Conservation (phyloP, 2,113 vertebrate species). For the Apodemus speciosus region DNA sequence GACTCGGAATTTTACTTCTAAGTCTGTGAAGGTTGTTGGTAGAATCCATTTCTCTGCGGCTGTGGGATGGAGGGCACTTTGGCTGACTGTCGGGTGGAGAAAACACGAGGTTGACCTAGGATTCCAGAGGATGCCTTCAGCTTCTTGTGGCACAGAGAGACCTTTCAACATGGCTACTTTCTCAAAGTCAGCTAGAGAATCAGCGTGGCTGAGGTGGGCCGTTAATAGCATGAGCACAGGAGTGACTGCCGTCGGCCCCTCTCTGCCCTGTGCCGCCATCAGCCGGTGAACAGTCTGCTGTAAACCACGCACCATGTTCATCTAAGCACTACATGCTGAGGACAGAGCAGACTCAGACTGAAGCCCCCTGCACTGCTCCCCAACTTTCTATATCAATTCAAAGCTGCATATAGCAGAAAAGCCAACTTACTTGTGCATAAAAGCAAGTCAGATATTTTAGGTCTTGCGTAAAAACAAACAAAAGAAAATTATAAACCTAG, state of each 20-base stretch:
- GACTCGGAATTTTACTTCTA: not conserved
- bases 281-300: not conserved
- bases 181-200: not conserved
- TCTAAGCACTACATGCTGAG: not conserved
- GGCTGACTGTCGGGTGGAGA: not conserved
- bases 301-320: not conserved
- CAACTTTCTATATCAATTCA: not conserved
- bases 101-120: too few relatives aligned
- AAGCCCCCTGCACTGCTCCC: not conserved
- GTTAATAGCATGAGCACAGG: not conserved
- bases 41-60: not conserved
- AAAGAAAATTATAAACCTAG: not conserved
- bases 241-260: not conserved
- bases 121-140: not conserved
- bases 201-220: not conserved
- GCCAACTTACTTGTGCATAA: not conserved
- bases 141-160: not conserved
- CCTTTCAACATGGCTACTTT: not conserved
- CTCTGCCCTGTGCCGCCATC: not conserved
- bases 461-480: not conserved
- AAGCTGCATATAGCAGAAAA: not conserved
- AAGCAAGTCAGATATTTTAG: not conserved
- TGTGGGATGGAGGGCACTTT: not conserved
- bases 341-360: not conserved
- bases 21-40: not conserved